Evolutionary conservation across 1,140 invertebrate genomes (phyloP), one percentile per base, ranked within the genome.

Genomic region (Neoseiulus cucumeris): DNA sequence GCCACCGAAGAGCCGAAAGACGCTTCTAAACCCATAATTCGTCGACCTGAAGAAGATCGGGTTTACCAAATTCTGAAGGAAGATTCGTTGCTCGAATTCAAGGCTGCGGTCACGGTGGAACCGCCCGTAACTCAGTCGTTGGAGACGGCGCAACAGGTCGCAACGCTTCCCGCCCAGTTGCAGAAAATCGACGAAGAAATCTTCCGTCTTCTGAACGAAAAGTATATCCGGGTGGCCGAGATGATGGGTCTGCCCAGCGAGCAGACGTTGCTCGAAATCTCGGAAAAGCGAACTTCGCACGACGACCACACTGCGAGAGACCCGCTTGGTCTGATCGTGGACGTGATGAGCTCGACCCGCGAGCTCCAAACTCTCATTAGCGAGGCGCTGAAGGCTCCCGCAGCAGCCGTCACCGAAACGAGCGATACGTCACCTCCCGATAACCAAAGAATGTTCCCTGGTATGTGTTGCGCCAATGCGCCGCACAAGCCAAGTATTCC

Each of bases 41-140:
- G 51, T 29, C 25, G 51, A 6, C 51, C 25, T 6, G 51, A 59
- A 14, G 51, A 59, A 59, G 51, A 59, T 33, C 51, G 51, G 14
- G 51, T 59, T 9, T 59, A 59, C 22, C 51, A 59, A 20, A 59
- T 59, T 33, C 51, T 59, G 14, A 33, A 59, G 51, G 51, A 59
- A 25, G 33, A 59, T 25, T 33, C 51, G 12, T 29, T 59, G 51
- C 51, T 29, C 25, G 33, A 59, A 17, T 59, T 29, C 22, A 59
- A 33, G 22, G 51, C 25, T 14, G 51, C 51, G 33, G 51, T 59
- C 14, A 59, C 22, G 17, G 51, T 29, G 22, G 51, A 59, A 25
- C 51, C 51, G 14, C 51, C 51, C 14, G 51, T 59, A 33, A 59
- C 25, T 12, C 51, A 59, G 33, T 33, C 25, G 22, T 33, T 59